phyloP scores from a whole-genome alignment of 1,140 invertebrate genomes.

The Ctenoplectra terminalis region DNA sequence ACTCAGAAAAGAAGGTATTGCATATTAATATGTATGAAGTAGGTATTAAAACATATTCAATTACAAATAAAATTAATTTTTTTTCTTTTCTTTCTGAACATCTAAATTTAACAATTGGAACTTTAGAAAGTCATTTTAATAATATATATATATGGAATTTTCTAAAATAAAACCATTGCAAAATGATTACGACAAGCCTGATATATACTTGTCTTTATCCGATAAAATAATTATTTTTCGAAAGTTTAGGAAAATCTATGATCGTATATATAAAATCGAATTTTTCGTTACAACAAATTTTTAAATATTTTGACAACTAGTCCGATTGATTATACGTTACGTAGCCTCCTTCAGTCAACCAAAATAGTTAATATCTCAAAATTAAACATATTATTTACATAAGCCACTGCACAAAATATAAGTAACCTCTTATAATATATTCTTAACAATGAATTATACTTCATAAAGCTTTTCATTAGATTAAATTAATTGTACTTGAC shows the following conservation, averaged over 20 bases:
- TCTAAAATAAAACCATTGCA: background rate
- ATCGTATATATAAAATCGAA: background rate
- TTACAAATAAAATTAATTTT: no score
- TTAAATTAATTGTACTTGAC: slow-evolving; percentile 64
- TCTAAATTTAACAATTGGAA: no score
- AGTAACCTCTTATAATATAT: slow-evolving; percentile 20
- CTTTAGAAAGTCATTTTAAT: no score
- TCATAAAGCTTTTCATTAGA: slow-evolving; percentile 40
- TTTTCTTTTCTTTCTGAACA: no score
- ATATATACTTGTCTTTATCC: background rate
- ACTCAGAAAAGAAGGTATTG: no score
- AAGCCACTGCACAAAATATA: slow-evolving; percentile 18
- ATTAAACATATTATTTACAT: slow-evolving; percentile 31
- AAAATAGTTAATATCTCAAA: slow-evolving; percentile 24
- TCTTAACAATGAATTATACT: slow-evolving; percentile 27
- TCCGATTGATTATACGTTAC: background rate
- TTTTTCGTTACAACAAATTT: slow-evolving; percentile 19
- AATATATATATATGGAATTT: no score
- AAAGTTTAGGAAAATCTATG: no score
- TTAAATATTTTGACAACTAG: background rate
- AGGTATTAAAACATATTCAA: no score
- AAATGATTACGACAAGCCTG: background rate
- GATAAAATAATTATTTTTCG: background rate
- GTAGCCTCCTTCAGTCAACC: background rate
- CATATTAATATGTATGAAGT: no score